These are phyloP conservation scores for Sebastolobus altivelis DNA, from an alignment of 2,797 vertebrate genomes.

Conservation along the genomic window DNA sequence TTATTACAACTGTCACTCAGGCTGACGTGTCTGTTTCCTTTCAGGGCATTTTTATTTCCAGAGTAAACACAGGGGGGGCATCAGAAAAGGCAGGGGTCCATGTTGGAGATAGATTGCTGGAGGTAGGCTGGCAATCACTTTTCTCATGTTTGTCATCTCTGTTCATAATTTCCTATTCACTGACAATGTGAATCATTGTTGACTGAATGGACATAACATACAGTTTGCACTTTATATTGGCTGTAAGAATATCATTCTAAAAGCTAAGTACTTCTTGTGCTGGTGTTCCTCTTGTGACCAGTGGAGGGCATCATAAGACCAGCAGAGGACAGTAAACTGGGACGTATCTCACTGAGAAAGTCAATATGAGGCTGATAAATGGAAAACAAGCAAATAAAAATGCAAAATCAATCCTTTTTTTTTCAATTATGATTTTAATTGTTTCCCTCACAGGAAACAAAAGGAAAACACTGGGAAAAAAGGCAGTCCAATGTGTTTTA, in stretches of 20 bases:
- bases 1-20: neutral
- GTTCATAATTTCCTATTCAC: neutral
- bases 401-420: neutral
- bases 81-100: slow-evolving; percentile 84
- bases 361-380: neutral
- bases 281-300: slow-evolving; percentile 67
- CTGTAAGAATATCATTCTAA: neutral
- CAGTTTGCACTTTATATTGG: neutral
- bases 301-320: slow-evolving; percentile 67
- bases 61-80: slow-evolving; percentile 82
- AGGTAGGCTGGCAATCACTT: slow-evolving; percentile 74
- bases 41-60: slow-evolving; percentile 86
- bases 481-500: no score
- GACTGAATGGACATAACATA: slow-evolving; percentile 7
- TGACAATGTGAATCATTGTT: neutral
- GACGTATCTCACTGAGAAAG: neutral
- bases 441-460: no score
- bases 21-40: slow-evolving; percentile 44
- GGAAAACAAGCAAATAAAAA: neutral
- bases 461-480: no score
- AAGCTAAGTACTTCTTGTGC: neutral
- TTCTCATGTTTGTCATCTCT: neutral
- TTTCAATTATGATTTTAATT: no score
- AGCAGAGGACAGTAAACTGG: slow-evolving; percentile 28
- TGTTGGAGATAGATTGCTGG: slow-evolving; percentile 82